These are phyloP conservation scores for Dasyornis broadbenti DNA, from an alignment of 2,113 vertebrate genomes.

Conservation along the genomic window DNA sequence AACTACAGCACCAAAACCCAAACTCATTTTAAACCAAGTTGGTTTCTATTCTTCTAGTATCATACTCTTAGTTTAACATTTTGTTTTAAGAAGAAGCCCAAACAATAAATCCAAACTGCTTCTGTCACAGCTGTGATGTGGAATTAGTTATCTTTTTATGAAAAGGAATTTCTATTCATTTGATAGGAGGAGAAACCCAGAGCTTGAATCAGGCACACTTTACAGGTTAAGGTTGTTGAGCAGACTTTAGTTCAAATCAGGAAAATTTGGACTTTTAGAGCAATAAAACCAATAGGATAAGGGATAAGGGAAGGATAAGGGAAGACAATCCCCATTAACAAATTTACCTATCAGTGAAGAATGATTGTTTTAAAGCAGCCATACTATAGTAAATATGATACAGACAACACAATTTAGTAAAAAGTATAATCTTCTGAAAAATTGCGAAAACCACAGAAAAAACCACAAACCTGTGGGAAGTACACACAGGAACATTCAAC, in stretches of 20 bases:
- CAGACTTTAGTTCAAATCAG: not conserved
- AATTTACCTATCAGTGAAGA: not conserved
- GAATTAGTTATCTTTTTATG: not conserved
- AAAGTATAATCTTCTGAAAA: not conserved
- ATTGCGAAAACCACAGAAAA: not conserved
- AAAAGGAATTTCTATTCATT: not conserved
- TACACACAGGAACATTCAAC: slow-evolving; percentile 73
- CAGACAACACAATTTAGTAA: not conserved
- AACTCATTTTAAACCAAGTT: not conserved
- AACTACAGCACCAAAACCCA: not conserved
- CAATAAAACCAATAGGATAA: not conserved
- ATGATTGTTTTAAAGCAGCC: not conserved
- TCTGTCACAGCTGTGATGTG: not conserved
- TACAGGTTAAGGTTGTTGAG: not conserved
- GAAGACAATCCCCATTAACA: not conserved
- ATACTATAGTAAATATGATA: not conserved
- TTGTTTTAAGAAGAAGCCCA: not conserved
- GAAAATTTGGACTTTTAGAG: not conserved
- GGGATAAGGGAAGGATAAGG: not conserved
- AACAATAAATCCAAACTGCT: not conserved
- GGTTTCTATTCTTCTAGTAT: not conserved
- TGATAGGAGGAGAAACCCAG: not conserved
- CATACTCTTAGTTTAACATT: not conserved
- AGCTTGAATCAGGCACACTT: not conserved
- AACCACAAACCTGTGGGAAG: slow-evolving; percentile 80